Conservation (phyloP, 2,113 vertebrate genomes). For the Natator depressus region DNA sequence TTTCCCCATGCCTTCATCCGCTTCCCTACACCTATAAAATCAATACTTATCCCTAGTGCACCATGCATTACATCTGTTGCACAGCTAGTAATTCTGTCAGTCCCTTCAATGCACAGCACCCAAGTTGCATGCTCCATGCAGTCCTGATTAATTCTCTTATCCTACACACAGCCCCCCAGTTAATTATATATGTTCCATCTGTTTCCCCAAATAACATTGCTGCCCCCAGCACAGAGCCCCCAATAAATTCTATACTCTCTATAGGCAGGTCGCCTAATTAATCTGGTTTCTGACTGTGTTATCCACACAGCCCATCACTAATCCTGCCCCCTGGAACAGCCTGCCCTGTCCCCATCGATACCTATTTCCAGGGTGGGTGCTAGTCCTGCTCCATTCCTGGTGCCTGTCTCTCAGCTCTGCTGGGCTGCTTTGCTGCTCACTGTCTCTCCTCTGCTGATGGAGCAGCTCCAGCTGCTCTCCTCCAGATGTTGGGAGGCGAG, state of each 20-base stretch:
- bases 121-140: neutral
- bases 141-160: neutral
- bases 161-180: neutral
- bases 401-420: neutral
- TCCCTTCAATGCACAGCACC: neutral
- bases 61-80: neutral
- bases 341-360: neutral
- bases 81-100: neutral
- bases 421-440: neutral
- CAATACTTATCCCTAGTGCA: neutral
- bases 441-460: neutral
- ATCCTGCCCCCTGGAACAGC: neutral
- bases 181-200: neutral
- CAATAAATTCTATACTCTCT: constrained; percentile 19
- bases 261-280: constrained; percentile 6
- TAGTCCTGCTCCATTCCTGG: neutral
- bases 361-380: constrained; percentile 7
- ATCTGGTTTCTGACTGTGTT: neutral
- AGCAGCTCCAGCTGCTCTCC: neutral
- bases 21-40: neutral
- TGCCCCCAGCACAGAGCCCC: neutral
- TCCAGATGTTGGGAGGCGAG: neutral
- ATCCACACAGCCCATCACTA: neutral
- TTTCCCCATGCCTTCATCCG: neutral
- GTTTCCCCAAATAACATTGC: neutral